Evolutionary conservation across 1,140 invertebrate species (phyloP), one percentile per base, ranked within the genome.

Genomic region (Heliconius nattereri): DNA sequence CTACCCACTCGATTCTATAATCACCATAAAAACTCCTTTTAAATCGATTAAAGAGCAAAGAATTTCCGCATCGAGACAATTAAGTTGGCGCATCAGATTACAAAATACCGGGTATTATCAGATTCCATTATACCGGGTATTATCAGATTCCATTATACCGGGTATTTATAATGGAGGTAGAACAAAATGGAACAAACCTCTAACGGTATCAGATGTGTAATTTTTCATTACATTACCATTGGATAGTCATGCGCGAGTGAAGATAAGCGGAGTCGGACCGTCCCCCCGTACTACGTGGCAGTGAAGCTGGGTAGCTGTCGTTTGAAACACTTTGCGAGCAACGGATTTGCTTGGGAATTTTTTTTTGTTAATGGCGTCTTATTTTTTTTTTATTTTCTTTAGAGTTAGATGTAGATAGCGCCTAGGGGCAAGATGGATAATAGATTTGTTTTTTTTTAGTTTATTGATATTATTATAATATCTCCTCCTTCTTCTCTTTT

Each of bases 151-250:
- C 75, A 82, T 83, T 80, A 74, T 81, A 76, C 76, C 40, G 75
- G 78, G 60, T 84, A 79, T 83, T 78, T 84, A 78, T 81, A 83
- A 80, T 74, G 80, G 73, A 79, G 75, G 79, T 85, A 78, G 81
- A 60, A 66, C 60, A 29, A 72, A 72, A 72, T 72, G 82, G 84
- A 86, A 90, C 85, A 91, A 90, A 90, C 35, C 71, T 72, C 71
- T 72, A 89, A 89, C 87, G 85, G 86, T 92, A 92, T 91, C 92
- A 91, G 92, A 90, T 91, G 90, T 84, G 91, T 93, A 94, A 94
- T 94, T 94, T 94, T 94, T 93, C 92, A 92, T 94, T 91, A 92
- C 91, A 94, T 94, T 94, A 93, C 86, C 89, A 89, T 87, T 85
- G 87, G 88, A 90, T 89, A 89, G 89, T 87, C 90, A 87, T 85